Evolutionary conservation across 2,888 invertebrate species (phyloP).

Genomic region (Biston betularia): DNA sequence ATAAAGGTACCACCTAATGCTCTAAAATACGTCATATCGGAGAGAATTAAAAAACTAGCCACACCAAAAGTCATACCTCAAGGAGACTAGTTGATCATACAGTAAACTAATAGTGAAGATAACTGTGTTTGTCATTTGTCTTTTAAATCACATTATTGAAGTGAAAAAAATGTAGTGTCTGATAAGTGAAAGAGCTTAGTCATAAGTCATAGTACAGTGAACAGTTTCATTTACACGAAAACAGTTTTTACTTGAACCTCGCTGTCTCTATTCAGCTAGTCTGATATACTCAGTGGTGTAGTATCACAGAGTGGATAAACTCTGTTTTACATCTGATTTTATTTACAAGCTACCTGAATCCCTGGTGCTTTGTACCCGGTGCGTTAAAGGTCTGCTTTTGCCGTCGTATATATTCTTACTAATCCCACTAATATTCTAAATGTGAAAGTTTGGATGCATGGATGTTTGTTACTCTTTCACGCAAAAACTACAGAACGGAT

Average conservation of each 20-base stretch:
- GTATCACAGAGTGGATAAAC: too few relatives aligned
- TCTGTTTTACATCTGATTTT: too few relatives aligned
- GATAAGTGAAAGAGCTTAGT: neutral
- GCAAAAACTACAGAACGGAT: too few relatives aligned
- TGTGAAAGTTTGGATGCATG: too few relatives aligned
- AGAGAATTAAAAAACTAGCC: constrained; percentile 11
- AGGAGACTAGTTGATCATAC: neutral
- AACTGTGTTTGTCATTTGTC: neutral
- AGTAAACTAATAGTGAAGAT: neutral
- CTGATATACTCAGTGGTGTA: neutral
- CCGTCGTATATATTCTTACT: too few relatives aligned
- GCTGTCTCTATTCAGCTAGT: neutral
- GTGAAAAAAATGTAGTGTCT: neutral
- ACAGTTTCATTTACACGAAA: neutral
- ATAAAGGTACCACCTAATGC: constrained; percentile 49
- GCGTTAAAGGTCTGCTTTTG: too few relatives aligned
- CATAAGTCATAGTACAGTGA: constrained; percentile 3
- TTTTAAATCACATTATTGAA: neutral
- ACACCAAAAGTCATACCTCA: constrained; percentile 7
- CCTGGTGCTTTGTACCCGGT: too few relatives aligned
- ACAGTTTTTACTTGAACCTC: neutral
- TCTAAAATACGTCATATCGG: constrained; percentile 19
- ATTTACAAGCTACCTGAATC: too few relatives aligned
- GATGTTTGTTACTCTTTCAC: too few relatives aligned
- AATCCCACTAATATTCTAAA: too few relatives aligned